A percentile compares a stretch with the other conserved stretches of the same genome.
Conservation (phyloP, 2,113 vertebrate species). For the Aplodontia rufa region DNA sequence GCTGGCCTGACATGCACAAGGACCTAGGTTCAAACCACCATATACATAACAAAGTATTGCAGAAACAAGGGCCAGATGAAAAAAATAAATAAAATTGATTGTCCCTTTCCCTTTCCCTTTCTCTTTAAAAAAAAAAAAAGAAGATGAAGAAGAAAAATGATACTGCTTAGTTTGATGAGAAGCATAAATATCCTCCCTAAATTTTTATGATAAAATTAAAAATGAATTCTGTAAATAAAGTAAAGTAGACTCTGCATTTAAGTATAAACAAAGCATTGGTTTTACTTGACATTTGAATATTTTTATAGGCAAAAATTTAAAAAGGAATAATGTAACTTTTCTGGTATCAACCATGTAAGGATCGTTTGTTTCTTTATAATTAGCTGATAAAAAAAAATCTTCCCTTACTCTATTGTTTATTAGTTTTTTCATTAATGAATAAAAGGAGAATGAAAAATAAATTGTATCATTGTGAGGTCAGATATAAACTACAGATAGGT, state of each 20-base stretch:
- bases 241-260: conserved; percentile 2
- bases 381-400: conserved; percentile 21
- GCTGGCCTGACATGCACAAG: too few relatives aligned
- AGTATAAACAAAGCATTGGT: not conserved
- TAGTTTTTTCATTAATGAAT: conserved; percentile 1
- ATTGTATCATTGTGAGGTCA: not conserved
- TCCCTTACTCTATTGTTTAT: not conserved
- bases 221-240: conserved; percentile 30
- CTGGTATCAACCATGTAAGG: not conserved
- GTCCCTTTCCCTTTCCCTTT: too few relatives aligned
- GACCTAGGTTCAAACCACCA: too few relatives aligned
- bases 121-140: too few relatives aligned
- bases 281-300: conserved; percentile 32
- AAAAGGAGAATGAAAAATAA: conserved; percentile 34
- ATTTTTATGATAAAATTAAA: conserved; percentile 45
- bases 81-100: too few relatives aligned
- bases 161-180: not conserved
- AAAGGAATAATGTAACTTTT: not conserved
- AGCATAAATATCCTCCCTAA: not conserved
- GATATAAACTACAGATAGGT: not conserved
- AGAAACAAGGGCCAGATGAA: too few relatives aligned
- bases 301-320: not conserved
- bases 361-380: not conserved
- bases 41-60: too few relatives aligned
- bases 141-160: not conserved